A percentile compares a stretch with the other conserved stretches of the same genome.
Evolutionary conservation across 2,113 vertebrate genomes (phyloP).

Genomic region (Indicator indicator): DNA sequence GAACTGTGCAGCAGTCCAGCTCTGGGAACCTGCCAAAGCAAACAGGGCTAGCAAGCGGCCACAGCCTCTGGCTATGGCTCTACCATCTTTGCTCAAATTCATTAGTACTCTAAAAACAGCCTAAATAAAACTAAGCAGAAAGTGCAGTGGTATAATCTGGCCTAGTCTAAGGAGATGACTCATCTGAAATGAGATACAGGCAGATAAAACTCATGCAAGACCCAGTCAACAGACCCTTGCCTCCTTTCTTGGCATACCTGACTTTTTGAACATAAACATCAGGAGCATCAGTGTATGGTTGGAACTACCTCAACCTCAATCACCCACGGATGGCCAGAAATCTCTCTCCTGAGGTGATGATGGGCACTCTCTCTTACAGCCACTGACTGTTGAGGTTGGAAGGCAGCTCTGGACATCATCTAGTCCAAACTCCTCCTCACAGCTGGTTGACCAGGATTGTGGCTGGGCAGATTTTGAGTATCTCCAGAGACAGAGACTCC

Average conservation of each 20-base stretch:
- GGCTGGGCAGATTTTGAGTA: not conserved
- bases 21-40: not conserved
- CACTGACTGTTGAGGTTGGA: not conserved
- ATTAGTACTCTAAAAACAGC: not conserved
- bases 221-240: not conserved
- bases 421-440: not conserved
- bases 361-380: not conserved
- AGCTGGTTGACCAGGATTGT: not conserved
- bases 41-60: not conserved
- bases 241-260: not conserved
- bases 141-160: not conserved
- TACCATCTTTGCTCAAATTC: not conserved
- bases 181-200: not conserved
- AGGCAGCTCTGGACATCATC: not conserved
- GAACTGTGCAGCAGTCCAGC: not conserved
- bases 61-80: not conserved
- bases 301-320: not conserved
- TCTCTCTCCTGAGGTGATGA: not conserved
- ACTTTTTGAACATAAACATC: not conserved
- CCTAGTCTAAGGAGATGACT: not conserved
- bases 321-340: not conserved
- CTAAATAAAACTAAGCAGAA: not conserved
- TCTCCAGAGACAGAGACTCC: not conserved
- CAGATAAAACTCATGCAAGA: not conserved
- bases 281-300: accelerated